Evolutionary conservation across 2,113 vertebrate genomes (phyloP).

Genomic region (Oxyruncus cristatus): DNA sequence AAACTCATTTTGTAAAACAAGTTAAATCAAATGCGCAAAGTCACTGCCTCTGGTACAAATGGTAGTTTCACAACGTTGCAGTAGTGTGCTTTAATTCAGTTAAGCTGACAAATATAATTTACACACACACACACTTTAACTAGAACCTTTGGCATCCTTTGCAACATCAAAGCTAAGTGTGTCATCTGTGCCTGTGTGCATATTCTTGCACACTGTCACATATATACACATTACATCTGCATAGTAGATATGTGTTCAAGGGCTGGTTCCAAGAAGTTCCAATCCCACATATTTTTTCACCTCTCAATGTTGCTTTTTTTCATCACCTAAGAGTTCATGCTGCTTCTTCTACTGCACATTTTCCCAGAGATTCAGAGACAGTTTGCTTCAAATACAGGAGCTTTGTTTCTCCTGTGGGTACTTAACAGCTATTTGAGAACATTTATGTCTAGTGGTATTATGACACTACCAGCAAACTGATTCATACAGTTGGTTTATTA

Average conservation of each 20-base stretch:
- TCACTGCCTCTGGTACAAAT: not conserved
- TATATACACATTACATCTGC: accelerated
- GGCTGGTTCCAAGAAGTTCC: not conserved
- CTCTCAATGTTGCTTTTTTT: not conserved
- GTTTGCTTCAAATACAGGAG: not conserved
- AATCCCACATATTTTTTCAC: not conserved
- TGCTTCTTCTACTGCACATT: not conserved
- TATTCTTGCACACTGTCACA: not conserved
- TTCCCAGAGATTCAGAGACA: not conserved
- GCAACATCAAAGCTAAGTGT: not conserved
- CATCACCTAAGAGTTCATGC: not conserved
- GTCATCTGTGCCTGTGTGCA: not conserved
- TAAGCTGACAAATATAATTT: not conserved
- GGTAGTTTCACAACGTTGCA: not conserved
- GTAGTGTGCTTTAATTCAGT: not conserved
- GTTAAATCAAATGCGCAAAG: not conserved
- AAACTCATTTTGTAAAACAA: not conserved
- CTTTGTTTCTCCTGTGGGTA: not conserved
- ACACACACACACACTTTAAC: not conserved
- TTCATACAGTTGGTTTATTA: not conserved
- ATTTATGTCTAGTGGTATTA: not conserved
- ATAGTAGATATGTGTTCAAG: not conserved
- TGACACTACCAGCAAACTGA: not conserved
- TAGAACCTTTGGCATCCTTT: not conserved
- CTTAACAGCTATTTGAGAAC: not conserved